Conservation (phyloP, 2,113 vertebrate species). For the Psammodynastes pulverulentus region DNA sequence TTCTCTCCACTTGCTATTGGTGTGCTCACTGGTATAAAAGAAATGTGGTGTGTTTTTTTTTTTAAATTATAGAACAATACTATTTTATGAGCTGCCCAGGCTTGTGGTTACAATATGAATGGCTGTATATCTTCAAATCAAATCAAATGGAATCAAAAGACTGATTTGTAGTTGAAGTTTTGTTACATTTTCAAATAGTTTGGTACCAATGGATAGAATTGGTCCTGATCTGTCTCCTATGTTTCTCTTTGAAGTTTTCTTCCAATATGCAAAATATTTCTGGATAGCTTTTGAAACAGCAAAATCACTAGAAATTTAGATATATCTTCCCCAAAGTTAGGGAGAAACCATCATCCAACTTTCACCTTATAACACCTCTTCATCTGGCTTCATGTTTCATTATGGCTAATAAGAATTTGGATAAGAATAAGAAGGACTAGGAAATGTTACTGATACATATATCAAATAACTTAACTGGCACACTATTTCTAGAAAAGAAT, state of each 20-base stretch:
- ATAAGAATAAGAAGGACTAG: neutral
- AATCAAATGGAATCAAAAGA: neutral
- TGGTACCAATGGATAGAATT: neutral
- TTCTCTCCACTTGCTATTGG: neutral
- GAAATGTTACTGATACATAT: neutral
- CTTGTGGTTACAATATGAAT: neutral
- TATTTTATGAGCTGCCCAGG: neutral
- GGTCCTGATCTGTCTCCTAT: neutral
- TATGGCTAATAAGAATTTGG: neutral
- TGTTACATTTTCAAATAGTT: neutral
- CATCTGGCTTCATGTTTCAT: neutral
- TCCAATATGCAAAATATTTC: neutral
- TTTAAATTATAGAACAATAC: neutral
- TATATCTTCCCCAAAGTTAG: neutral
- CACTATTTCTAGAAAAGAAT: neutral
- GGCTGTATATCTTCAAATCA: neutral
- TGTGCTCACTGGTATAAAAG: neutral
- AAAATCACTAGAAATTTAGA: neutral
- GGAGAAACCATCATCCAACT: neutral
- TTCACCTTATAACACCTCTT: neutral
- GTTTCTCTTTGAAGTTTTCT: neutral
- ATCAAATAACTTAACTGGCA: neutral
- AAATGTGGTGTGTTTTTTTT: neutral
- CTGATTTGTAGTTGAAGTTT: neutral
- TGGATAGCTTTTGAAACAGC: neutral